Conservation (phyloP, 92 coral and sea anemone genomes). For the Porites rus region DNA sequence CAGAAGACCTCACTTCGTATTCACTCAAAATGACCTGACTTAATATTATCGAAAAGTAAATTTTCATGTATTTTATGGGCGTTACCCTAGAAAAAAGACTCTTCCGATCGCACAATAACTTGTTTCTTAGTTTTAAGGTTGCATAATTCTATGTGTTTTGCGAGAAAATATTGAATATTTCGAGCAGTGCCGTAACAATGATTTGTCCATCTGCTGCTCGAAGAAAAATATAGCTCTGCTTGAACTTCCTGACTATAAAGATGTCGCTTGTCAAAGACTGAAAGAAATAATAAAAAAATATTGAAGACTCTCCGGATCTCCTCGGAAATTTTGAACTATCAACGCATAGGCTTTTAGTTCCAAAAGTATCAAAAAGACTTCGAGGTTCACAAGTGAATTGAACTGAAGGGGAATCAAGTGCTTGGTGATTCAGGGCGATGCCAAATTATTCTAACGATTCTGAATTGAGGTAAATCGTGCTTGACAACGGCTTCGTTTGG, state of each 20-base stretch:
- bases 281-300: slow-evolving; percentile 14
- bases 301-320: not conserved
- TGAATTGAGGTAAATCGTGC: slow-evolving; percentile 34
- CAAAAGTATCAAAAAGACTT: not conserved
- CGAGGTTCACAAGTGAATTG: not conserved
- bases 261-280: slow-evolving; percentile 39
- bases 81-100: slow-evolving; percentile 33
- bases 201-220: slow-evolving; percentile 31
- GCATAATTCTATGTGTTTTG: not conserved
- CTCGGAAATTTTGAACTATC: slow-evolving; percentile 2
- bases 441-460: slow-evolving; percentile 59
- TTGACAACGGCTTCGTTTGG: slow-evolving; percentile 18
- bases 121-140: not conserved
- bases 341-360: not conserved
- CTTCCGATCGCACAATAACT: slow-evolving; percentile 5
- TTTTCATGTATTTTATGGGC: slow-evolving; percentile 34
- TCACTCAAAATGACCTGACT: slow-evolving; percentile 19
- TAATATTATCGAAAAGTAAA: slow-evolving; percentile 11
- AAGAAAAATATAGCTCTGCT: slow-evolving; percentile 28
- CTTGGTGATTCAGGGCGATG: slow-evolving; percentile 54
- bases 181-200: slow-evolving; percentile 14
- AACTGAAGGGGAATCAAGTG: slow-evolving; percentile 22
- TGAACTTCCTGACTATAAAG: slow-evolving; percentile 35
- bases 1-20: slow-evolving; percentile 9
- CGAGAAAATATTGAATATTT: slow-evolving; percentile 11